Conservation (phyloP, 2,888 invertebrate species). For the Tenthredo amoena region DNA sequence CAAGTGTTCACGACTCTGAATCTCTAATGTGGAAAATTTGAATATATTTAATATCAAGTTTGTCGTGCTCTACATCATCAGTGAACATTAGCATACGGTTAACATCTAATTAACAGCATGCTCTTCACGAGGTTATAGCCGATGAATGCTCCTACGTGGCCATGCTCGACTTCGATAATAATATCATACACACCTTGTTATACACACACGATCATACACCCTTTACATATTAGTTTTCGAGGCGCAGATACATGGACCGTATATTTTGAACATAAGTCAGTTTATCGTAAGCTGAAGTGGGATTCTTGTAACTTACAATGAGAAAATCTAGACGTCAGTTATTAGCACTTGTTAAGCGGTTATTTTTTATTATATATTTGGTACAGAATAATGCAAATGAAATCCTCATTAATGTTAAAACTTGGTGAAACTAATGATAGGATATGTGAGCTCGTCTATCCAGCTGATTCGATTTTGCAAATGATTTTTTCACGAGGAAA, state of each 20-base stretch:
- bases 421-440: not conserved
- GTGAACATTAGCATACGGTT: constrained; percentile 31
- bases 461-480: not conserved
- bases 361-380: not conserved
- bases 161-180: not conserved
- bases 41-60: constrained; percentile 19
- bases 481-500: not conserved
- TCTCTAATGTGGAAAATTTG: constrained; percentile 11
- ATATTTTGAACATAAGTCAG: not conserved
- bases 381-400: not conserved
- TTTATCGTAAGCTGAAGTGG: not conserved
- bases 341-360: not conserved
- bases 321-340: not conserved
- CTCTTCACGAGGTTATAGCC: not conserved
- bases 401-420: not conserved
- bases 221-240: not conserved
- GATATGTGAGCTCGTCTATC: not conserved
- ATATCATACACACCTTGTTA: not conserved
- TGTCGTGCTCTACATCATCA: constrained; percentile 15
- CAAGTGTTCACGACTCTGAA: constrained; percentile 6
- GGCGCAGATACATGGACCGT: not conserved
- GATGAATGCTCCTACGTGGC: not conserved
- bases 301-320: not conserved
- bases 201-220: not conserved
- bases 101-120: constrained; percentile 29